Evolutionary conservation across 2,113 vertebrate genomes (phyloP).

Genomic region (Sula dactylatra): DNA sequence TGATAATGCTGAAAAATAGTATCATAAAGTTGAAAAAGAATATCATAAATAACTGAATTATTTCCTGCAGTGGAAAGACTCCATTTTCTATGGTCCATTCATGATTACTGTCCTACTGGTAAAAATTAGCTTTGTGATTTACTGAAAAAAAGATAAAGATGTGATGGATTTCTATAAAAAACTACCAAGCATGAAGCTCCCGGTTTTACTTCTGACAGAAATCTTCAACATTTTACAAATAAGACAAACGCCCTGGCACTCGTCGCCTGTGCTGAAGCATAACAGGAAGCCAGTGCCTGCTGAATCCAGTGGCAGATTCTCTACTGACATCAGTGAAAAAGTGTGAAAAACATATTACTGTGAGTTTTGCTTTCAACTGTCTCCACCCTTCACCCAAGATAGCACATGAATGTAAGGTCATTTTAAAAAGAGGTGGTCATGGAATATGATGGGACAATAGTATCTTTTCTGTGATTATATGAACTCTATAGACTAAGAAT

Average conservation of each 20-base stretch:
- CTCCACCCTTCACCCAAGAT: neutral
- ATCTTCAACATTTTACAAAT: neutral
- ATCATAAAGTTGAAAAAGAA: neutral
- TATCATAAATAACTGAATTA: neutral
- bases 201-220: neutral
- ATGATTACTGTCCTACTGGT: neutral
- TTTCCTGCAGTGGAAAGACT: neutral
- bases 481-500: neutral
- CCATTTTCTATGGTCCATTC: neutral
- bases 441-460: neutral
- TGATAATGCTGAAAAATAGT: neutral
- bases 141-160: neutral
- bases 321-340: neutral
- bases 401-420: fast-evolving
- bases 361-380: neutral
- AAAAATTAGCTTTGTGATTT: neutral
- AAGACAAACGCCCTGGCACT: neutral
- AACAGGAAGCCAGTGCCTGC: neutral
- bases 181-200: neutral
- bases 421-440: neutral
- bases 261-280: neutral
- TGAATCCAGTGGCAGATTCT: neutral
- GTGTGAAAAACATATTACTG: neutral
- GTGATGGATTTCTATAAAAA: neutral
- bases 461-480: neutral